phyloP scores from a whole-genome alignment of 2,113 vertebrate species.

The Sarotherodon lohbergeri region DNA sequence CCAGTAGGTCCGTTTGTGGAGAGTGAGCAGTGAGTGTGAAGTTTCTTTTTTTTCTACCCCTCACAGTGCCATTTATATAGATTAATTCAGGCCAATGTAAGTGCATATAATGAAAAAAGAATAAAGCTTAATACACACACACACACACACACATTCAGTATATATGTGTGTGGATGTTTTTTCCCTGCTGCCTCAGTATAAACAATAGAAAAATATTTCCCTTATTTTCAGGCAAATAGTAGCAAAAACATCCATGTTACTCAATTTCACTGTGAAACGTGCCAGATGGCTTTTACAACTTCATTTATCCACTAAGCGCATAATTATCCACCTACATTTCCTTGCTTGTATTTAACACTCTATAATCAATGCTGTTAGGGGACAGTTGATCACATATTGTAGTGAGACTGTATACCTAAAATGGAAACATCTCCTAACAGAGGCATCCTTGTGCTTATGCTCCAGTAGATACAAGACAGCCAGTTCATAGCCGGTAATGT shows the following conservation, averaged over 20 bases:
- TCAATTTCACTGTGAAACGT: conserved; percentile 35
- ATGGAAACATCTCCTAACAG: neutral
- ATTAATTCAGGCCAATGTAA: conserved; percentile 14
- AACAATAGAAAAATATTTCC: neutral
- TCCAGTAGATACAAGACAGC: neutral
- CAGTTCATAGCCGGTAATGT: conserved; percentile 8
- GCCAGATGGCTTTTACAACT: conserved; percentile 60
- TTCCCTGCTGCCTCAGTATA: conserved; percentile 3
- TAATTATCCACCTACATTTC: conserved; percentile 57
- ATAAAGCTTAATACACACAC: neutral
- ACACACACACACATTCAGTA: neutral
- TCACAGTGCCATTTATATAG: conserved; percentile 4
- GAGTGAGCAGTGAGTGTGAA: conserved; percentile 3
- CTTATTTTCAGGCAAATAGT: conserved; percentile 1
- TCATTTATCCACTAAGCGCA: conserved; percentile 59
- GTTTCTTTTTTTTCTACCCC: neutral
- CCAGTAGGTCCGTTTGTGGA: conserved; percentile 15
- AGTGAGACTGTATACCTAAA: neutral
- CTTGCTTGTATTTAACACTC: conserved; percentile 36
- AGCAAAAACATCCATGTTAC: neutral
- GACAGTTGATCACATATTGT: conserved; percentile 15
- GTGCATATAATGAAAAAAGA: neutral
- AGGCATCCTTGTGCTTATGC: neutral
- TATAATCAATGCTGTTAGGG: conserved; percentile 29
- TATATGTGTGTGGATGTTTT: neutral